These are phyloP conservation scores for Nothocercus nigrocapillus DNA, from an alignment of 2,113 vertebrate species.

Conservation along the genomic window DNA sequence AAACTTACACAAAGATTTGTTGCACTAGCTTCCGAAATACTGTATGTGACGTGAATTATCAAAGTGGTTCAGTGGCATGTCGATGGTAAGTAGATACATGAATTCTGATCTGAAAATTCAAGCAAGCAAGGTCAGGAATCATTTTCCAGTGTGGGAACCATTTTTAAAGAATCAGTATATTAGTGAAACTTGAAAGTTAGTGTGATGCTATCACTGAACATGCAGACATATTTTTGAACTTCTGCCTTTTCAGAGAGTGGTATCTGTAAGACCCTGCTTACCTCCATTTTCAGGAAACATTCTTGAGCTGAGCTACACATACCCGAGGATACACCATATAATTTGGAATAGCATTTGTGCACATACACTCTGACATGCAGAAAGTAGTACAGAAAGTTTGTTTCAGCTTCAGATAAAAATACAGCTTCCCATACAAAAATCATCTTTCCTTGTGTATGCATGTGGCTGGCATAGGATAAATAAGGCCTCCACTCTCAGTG, in stretches of 20 bases:
- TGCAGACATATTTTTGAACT: not conserved
- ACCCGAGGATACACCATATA: not conserved
- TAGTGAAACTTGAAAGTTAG: not conserved
- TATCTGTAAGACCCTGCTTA: not conserved
- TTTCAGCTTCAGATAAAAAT: not conserved
- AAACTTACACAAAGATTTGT: not conserved
- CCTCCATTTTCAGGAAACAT: fast-evolving
- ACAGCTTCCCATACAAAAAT: not conserved
- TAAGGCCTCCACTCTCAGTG: not conserved
- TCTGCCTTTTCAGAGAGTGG: not conserved
- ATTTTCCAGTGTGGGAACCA: not conserved
- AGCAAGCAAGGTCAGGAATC: not conserved
- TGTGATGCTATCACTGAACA: not conserved
- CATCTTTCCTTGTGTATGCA: not conserved
- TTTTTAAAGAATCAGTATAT: not conserved
- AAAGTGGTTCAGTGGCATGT: not conserved
- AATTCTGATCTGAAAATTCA: not conserved
- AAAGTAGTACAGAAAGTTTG: not conserved
- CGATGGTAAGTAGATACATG: not conserved
- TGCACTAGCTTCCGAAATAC: not conserved
- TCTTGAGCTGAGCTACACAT: not conserved
- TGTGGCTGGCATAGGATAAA: not conserved
- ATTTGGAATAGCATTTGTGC: not conserved
- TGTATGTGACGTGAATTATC: not conserved
- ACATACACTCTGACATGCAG: not conserved